A percentile compares a stretch with the other conserved stretches of the same genome.
These are phyloP conservation scores for Setipinna tenuifilis DNA, from an alignment of 2,797 vertebrate species.

Conservation along the genomic window DNA sequence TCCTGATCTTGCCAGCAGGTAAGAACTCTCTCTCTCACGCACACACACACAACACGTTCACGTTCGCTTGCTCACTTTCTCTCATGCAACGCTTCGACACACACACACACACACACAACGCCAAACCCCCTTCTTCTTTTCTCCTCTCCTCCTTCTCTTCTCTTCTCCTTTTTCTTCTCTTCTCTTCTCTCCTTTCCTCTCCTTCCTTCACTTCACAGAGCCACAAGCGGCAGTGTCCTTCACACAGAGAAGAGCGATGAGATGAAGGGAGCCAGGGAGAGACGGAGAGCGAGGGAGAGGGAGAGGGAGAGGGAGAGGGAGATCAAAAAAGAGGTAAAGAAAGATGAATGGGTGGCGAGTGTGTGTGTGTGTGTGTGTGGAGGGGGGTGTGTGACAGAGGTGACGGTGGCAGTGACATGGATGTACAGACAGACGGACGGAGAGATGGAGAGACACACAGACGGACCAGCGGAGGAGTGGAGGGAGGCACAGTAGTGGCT, in stretches of 20 bases:
- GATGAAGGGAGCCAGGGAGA: not conserved
- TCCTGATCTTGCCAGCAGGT: conserved; percentile 21
- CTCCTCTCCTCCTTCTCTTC: not conserved
- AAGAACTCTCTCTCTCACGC: conserved; percentile 12
- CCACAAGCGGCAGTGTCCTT: conserved; percentile 9
- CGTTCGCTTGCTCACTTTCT: not conserved
- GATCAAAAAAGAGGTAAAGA: no score
- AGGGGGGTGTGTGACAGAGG: not conserved
- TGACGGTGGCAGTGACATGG: not conserved
- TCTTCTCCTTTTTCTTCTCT: not conserved
- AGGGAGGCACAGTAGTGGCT: no score
- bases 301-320: not conserved
- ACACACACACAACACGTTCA: not conserved
- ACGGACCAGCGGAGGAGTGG: not conserved
- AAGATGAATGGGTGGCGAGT: not conserved
- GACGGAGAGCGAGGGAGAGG: not conserved
- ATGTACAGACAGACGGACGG: not conserved
- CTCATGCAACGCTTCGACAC: not conserved
- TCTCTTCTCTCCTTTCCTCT: not conserved
- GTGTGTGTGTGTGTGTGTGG: not conserved
- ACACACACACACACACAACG: not conserved
- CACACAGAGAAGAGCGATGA: conserved; percentile 48
- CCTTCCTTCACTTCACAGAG: not conserved
- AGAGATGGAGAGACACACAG: not conserved
- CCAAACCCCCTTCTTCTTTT: not conserved